phyloP scores from a whole-genome alignment of 64 coral and sea anemone genomes.

The Montipora foliosa region DNA sequence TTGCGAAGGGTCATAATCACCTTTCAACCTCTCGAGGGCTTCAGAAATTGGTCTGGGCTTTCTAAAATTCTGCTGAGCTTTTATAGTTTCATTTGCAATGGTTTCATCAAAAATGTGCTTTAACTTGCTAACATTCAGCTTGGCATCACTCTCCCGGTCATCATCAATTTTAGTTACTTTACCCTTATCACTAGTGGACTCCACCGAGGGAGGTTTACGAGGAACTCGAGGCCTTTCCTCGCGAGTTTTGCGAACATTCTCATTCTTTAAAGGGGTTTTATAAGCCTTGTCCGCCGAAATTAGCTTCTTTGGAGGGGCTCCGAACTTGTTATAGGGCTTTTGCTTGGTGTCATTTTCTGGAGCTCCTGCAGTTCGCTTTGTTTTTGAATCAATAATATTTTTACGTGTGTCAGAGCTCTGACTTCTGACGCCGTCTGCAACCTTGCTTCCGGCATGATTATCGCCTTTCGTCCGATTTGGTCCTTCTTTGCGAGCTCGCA shows the following conservation, averaged over 20 bases:
- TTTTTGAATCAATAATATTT: conserved; percentile 78
- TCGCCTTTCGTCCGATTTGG: conserved; percentile 34
- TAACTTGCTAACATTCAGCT: conserved; percentile 83
- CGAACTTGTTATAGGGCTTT: conserved; percentile 64
- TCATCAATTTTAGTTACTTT: conserved; percentile 24
- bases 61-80: conserved; percentile 60
- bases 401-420: conserved; percentile 21
- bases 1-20: conserved; percentile 34
- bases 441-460: conserved; percentile 14
- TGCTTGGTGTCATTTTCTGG: conserved; percentile 31
- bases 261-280: conserved; percentile 1
- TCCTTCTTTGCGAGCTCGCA: conserved; percentile 54
- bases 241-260: conserved; percentile 44
- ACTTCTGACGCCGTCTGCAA: not conserved
- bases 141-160: not conserved
- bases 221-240: conserved; percentile 9
- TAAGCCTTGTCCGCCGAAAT: conserved; percentile 15
- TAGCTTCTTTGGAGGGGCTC: conserved; percentile 63
- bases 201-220: not conserved
- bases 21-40: conserved; percentile 20
- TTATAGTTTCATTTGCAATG: conserved; percentile 75
- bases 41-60: conserved; percentile 13
- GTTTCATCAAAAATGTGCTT: conserved; percentile 94
- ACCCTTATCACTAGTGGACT: conserved; percentile 10
- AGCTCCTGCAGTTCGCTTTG: conserved; percentile 55